Evolutionary conservation across 2,888 invertebrate genomes (phyloP).

Genomic region (Pandemis heparana): DNA sequence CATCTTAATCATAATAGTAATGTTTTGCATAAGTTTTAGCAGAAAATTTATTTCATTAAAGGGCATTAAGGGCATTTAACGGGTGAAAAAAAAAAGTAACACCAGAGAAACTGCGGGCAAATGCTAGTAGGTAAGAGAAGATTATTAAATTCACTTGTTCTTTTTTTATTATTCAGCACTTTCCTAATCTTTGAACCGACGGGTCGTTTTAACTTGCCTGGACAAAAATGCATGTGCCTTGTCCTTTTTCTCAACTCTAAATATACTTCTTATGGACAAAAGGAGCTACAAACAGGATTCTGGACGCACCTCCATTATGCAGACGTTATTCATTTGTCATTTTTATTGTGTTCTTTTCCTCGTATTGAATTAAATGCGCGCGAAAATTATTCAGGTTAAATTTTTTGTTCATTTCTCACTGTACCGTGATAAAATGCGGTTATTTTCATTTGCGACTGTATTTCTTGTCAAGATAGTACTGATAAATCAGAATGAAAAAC

Average conservation of each 20-base stretch:
- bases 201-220: too few species aligned
- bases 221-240: too few species aligned
- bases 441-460: slow-evolving; percentile 16
- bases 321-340: slow-evolving; percentile 40
- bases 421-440: slow-evolving; percentile 22
- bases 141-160: too few species aligned
- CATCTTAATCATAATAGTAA: too few species aligned
- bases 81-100: too few species aligned
- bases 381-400: slow-evolving; percentile 31
- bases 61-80: too few species aligned
- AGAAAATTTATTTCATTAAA: too few species aligned
- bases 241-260: background rate
- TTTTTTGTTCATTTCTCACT: slow-evolving; percentile 14
- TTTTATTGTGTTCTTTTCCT: slow-evolving; percentile 39
- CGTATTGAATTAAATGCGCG: slow-evolving; percentile 36
- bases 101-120: too few species aligned
- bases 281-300: slow-evolving; percentile 12
- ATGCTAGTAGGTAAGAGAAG: too few species aligned
- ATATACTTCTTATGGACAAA: slow-evolving; percentile 25
- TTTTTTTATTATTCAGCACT: too few species aligned
- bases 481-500: background rate
- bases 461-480: slow-evolving; percentile 10
- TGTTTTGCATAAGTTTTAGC: too few species aligned
- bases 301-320: slow-evolving; percentile 31
- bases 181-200: too few species aligned